These are phyloP conservation scores for Mesochorus sp. DNA, from an alignment of 2,888 invertebrate genomes.

Conservation along the genomic window DNA sequence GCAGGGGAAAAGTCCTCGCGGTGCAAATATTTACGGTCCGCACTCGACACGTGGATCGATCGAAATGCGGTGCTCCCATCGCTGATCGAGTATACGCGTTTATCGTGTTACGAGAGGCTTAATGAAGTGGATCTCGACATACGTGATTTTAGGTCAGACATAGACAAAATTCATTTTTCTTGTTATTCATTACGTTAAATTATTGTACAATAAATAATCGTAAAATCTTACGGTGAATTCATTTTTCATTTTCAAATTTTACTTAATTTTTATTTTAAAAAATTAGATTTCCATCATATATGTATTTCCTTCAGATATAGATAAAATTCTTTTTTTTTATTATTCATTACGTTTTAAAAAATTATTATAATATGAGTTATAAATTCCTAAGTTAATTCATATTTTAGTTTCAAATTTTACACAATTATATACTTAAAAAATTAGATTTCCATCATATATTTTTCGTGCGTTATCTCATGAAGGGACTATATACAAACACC, in stretches of 20 bases:
- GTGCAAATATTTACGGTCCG: slow-evolving; percentile 44
- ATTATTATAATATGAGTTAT: no score
- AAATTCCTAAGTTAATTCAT: no score
- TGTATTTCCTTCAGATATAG: no score
- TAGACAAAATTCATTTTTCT: background rate
- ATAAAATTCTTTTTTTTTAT: no score
- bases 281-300: no score
- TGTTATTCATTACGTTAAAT: background rate
- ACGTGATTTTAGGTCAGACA: slow-evolving; percentile 9
- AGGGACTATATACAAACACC: no score
- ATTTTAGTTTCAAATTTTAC: no score
- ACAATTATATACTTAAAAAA: no score
- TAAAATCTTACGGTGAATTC: background rate
- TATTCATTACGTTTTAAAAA: no score
- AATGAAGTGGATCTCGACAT: slow-evolving; percentile 18
- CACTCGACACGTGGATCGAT: slow-evolving; percentile 42
- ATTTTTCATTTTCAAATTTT: background rate
- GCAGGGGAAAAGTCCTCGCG: slow-evolving; percentile 13
- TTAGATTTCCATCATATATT: no score
- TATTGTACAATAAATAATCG: background rate
- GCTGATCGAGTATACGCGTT: slow-evolving; percentile 40
- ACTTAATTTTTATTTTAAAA: no score
- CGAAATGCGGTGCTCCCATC: slow-evolving; percentile 30
- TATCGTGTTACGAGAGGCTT: background rate
- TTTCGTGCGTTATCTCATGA: no score